Base-by-base conservation (phyloP, 2,888 invertebrate species). In the Peribatodes rhomboidaria region DNA sequence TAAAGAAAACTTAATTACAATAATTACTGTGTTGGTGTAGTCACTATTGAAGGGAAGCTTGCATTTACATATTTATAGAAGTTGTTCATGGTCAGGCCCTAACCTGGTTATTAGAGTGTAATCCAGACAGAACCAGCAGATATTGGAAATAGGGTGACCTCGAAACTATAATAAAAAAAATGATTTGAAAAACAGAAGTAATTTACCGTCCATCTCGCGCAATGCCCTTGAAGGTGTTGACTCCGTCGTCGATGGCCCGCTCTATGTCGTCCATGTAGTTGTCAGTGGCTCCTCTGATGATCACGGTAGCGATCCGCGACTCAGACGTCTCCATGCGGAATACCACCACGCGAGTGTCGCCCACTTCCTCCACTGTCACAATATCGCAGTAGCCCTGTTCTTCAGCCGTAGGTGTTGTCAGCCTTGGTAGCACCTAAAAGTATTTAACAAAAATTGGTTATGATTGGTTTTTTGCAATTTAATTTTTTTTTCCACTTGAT, bases 231-330 rank as follows among this genome's bases (percentile, higher is more conserved):
- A 98, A 99, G 35, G 98, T 99, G 86, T 99, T 99, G 18, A 99
- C 98, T 67, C 99, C 99, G 93, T 99, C 99, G 90, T 99, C 99
- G 78, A 99, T 96, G 27, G 99, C 98, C 67, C 99, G 95, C 90
- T 99, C 99, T 79, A 99, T 97, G 80, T 99, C 99, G 87, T 99
- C 99, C 98, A 99, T 98, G 81, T 97, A 98, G 87, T 99, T 99
- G 74, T 99, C 98, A 4, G 99, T 99, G 0, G 99, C 97, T 0
- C 99, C 99, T 71, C 99, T 95, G 67, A 99, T 94, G 11, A 99
- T 96, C 74, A 99, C 95, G 0, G 99, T 99, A 0, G 99, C 95
- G 68, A 99, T 97, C 55, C 97, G 96, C 3, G 98, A 97, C 77
- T 98, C 98, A 10, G 93, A 91, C 67, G 96, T 96, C 62, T 96